Base-by-base conservation (phyloP, 2,797 vertebrate genomes). In the Spizella passerina region DNA sequence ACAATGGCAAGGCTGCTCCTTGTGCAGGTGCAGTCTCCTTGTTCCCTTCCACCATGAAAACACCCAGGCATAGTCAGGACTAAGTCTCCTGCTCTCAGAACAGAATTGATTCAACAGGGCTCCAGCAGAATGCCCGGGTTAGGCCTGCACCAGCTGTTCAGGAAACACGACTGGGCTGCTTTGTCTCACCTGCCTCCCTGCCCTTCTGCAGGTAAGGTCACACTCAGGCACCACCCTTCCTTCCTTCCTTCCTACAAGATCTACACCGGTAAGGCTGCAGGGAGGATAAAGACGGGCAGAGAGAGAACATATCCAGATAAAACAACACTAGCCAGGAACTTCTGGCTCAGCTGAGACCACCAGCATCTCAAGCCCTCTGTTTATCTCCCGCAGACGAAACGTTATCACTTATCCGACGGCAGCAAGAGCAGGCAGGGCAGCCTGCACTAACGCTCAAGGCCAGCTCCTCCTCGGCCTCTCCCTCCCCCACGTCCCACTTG, bases 131-230 rank as follows among this genome's bases (percentile, higher is more conserved):
- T 26, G 24, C 30, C 20, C 0, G 1, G 6, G 14, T 24, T 3
- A n/a, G 65, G 76, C 49, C 70, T 80, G 22, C 64, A 36, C 0
- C 17, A 15, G 32, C 36, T 47, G 24, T 9, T 52, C 47, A 36
- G 38, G 47, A 77, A 60, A 71, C 39, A 60, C 16, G 71, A 70
- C 44, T 27, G 52, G 4, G 36, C 71, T 50, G 87, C 64, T 71
- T 20, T 22, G 32, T 19, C 50, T 49, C 57, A 64, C 27, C 14
- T 7, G 34, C 14, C 41, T 75, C 49, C 64, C 63, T 82, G 44
- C 71, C 91, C 71, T 80, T 69, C 63, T 46, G 14, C 65, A 90
- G 87, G 76, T 82, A 92, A 87, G 81, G 91, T 86, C 84, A 66
- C 12, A 7, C 39, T 77, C 46, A 16, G 56, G 27, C 86, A 93